Base-by-base conservation (phyloP, 2,888 invertebrate genomes). In the Ennomos quercinarius region DNA sequence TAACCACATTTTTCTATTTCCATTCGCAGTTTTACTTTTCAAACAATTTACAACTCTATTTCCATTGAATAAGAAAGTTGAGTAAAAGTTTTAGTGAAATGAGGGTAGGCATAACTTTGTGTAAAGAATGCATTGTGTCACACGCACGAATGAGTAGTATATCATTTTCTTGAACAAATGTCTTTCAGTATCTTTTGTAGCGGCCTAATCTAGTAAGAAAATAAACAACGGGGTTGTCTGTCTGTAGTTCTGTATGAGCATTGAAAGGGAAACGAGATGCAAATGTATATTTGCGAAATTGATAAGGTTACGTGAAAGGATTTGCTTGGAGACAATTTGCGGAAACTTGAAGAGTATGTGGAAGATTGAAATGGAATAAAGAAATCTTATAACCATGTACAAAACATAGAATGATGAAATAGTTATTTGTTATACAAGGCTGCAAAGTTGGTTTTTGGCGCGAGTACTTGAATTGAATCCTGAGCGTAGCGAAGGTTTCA, bases 91-190 rank as follows among this genome's bases (percentile, higher is more conserved):
- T 64, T 42, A 11, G 2, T 6, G 10, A 52, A 47, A 37, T 9
- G 41, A 42, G 56, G 62, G 55, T 39, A 52, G 53, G 57, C 1
- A 56, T 65, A 75, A 66, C 64, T 77, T 82, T 73, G 80, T 73
- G 62, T 64, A 73, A 73, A 63, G 67, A 67, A 70, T 76, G 77
- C 82, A 75, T 79, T 81, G 81, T 77, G 83, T 86, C 86, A 82
- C 75, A 88, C 91, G 91, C 91, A 91, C 91, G 91, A 77, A 72
- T 77, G 83, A 74, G 77, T 80, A 81, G 82, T 91, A 87, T 88
- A 90, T 91, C 91, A 91, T 90, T 84, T 88, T 81, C 85, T 86
- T 83, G 83, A 84, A 91, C 84, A 88, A 91, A 91, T 91, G 87
- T 81, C 70, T 75, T 71, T 70, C 78, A 74, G 78, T 80, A 87